phyloP scores from a whole-genome alignment of 2,113 vertebrate genomes.

The Syrmaticus mikado region DNA sequence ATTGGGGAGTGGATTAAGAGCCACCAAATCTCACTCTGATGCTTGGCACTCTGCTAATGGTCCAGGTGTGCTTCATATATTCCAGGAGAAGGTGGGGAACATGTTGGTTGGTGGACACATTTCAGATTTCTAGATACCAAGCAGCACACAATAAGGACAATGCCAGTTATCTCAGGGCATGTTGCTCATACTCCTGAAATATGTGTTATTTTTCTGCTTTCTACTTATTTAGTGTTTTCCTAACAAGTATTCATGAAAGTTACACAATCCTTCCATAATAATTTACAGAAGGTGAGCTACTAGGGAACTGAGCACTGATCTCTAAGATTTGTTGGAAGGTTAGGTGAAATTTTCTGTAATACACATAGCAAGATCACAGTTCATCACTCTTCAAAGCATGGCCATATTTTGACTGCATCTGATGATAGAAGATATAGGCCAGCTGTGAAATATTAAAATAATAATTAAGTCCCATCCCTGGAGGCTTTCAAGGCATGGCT shows the following conservation, averaged over 20 bases:
- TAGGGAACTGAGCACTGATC: background rate
- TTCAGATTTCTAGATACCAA: background rate
- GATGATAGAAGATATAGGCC: background rate
- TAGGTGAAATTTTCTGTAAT: background rate
- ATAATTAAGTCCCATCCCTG: background rate
- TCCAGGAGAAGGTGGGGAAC: background rate
- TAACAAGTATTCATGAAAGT: background rate
- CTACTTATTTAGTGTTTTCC: background rate
- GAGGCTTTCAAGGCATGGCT: too few species aligned
- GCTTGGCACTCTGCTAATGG: accelerated
- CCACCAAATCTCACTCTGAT: background rate
- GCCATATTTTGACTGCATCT: background rate
- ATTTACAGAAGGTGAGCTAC: background rate
- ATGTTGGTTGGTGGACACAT: background rate
- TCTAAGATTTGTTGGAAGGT: background rate
- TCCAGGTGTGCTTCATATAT: accelerated
- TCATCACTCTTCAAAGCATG: background rate
- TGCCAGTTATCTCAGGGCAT: background rate
- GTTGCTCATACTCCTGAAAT: background rate
- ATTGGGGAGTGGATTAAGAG: background rate
- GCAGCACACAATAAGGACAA: background rate
- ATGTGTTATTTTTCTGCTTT: background rate
- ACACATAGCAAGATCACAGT: background rate
- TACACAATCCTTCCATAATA: background rate
- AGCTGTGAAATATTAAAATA: background rate